These are phyloP conservation scores for Daubentonia madagascariensis DNA, from an alignment of 2,113 vertebrate species.

Conservation along the genomic window DNA sequence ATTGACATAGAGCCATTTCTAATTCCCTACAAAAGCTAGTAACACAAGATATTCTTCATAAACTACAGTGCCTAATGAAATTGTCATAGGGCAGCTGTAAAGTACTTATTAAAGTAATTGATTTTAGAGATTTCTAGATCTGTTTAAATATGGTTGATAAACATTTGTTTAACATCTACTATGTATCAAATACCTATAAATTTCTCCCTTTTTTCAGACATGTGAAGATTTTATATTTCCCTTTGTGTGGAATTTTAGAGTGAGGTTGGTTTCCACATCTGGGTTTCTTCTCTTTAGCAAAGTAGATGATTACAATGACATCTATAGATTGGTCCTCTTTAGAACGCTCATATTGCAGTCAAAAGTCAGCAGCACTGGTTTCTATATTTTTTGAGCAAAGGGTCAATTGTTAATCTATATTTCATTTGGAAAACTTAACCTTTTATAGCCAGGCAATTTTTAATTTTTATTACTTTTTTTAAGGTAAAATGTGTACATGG, in stretches of 20 bases:
- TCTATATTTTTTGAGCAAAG: not conserved
- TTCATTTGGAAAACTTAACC: not conserved
- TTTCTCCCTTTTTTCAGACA: not conserved
- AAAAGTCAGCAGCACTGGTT: not conserved
- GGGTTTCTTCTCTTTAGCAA: not conserved
- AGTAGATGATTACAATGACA: not conserved
- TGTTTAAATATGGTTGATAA: not conserved
- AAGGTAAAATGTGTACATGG: not conserved
- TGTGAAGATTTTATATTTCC: not conserved
- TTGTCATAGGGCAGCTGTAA: not conserved
- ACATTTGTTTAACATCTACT: not conserved
- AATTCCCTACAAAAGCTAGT: not conserved
- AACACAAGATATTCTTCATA: not conserved
- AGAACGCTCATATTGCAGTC: not conserved
- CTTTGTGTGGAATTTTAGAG: constrained; percentile 12
- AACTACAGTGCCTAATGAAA: not conserved
- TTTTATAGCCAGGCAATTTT: not conserved
- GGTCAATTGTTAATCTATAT: not conserved
- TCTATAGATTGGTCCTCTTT: not conserved
- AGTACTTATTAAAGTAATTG: not conserved
- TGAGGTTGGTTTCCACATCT: not conserved
- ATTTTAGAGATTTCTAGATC: constrained; percentile 2
- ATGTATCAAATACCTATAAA: not conserved
- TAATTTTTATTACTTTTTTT: not conserved
- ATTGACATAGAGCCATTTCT: not conserved